Base-by-base conservation (phyloP, 2,113 vertebrate genomes). In the Aspiorhynchus laticeps region DNA sequence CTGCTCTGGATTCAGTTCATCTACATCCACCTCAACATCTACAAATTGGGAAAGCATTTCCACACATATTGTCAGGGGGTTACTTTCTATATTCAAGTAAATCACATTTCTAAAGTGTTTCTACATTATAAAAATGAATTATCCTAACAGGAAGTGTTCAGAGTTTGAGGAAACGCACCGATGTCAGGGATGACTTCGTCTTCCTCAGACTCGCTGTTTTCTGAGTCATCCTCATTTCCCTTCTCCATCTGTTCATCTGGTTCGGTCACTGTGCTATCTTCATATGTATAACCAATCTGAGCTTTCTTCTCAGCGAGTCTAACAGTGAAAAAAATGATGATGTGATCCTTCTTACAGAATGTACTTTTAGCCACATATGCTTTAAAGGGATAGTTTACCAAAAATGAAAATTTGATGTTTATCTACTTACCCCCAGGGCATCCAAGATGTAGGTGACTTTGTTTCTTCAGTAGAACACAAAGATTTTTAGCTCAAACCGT, bases 21-120 rank as follows among this genome's bases (percentile, higher is more conserved):
- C 98, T 59, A 99, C 97, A 0, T 99, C 98, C 63, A 98, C 98
- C 87, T 99, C 98, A 88, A 99, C 98, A 31, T 99, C 98, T 99
- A 91, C 12, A 89, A 80, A 4, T 89, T 11, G 80, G n/a, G 65
- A 73, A 80, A 5, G 61, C 36, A 65, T 8, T 8, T 83, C 3
- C 61, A 87, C 24, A 87, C 28, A 63, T 10, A 24, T 82, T 36
- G 14, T 24, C 75, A 5, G 17, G 65, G 21, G 5, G 5, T 21
- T 12, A 73, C 33, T 31, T 15, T 63, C 31, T 31, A 74, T 14
- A 51, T 46, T 21, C 33, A 59, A 56, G n/a, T 24, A 41, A 11
- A 17, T 31, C 12, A 28, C 0, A 19, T 51, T 17, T 63, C n/a
- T 63, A 2, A 63, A 63, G n/a, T 5, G n/a, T 51, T 51, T 77